Base-by-base conservation (phyloP, 1,140 invertebrate species). In the Epicauta chinensis region DNA sequence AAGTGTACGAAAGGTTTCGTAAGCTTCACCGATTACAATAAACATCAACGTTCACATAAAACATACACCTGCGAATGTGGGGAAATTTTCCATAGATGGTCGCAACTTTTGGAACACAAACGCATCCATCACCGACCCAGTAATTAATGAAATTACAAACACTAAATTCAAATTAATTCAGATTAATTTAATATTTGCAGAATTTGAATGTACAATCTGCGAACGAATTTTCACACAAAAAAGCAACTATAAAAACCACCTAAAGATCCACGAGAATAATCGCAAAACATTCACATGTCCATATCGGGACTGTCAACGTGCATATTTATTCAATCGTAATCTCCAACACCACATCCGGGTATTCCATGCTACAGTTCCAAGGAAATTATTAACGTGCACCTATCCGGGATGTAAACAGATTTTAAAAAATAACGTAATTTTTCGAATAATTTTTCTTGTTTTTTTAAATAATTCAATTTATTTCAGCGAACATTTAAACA, bases 191-290 rank as follows among this genome's bases (percentile, higher is more conserved):
- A n/a, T n/a, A n/a, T 58, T 67, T 73, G 59, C 66, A 77, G 74
- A 70, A 60, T 73, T 62, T 55, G 65, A 70, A 43, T 77, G 75
- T 65, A 51, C 71, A 56, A 67, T 71, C 16, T 77, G 75, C 60
- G 60, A 68, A 14, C 73, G 68, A 62, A 57, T 56, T 13, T 76
- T 74, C 55, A 71, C 70, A 50, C 53, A 67, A 46, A 70, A 71
- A 57, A 46, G 37, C 36, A 66, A 72, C 39, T 71, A 75, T 15
- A 59, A 71, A 32, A 54, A 62, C 16, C 75, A 77, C 66, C 48
- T 73, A 3, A 70, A 69, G 59, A 66, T 56, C 51, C 74, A 76
- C 60, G 17, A 51, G 13, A 31, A 54, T 3, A 44, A 57, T 53
- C 51, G 43, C 40, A 57, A 59, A 47, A 56, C 36, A 39, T 74